Percentiles rank a stretch among this genome's conserved stretches.
These are phyloP conservation scores for Sarcophaga carnaria DNA, from an alignment of 2,888 invertebrate genomes.

Conservation along the genomic window DNA sequence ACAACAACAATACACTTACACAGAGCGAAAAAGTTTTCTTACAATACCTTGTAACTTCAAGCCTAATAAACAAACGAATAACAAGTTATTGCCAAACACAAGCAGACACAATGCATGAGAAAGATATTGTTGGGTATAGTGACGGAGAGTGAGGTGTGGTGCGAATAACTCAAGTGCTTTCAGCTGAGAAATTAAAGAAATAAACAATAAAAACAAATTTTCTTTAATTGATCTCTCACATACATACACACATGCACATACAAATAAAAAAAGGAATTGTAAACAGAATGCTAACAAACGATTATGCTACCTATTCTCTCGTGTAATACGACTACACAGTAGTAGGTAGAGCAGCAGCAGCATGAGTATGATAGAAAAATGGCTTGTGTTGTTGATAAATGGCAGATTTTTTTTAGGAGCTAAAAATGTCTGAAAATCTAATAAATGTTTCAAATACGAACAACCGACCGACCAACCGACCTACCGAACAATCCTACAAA, in stretches of 20 bases:
- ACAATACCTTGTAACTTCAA: no score
- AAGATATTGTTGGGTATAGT: neutral
- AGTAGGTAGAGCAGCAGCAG: neutral
- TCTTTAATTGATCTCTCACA: slow-evolving; percentile 49
- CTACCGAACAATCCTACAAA: neutral
- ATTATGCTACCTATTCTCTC: no score
- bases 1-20: neutral
- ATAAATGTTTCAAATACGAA: slow-evolving; percentile 29
- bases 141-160: neutral
- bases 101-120: neutral
- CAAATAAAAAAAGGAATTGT: neutral
- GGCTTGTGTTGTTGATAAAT: slow-evolving; percentile 24
- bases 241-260: neutral
- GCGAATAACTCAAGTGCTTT: slow-evolving; percentile 44
- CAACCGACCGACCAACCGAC: no score
- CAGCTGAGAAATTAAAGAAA: slow-evolving; percentile 53
- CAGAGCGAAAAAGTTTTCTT: slow-evolving; percentile 6
- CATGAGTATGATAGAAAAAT: neutral
- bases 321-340: no score
- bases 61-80: neutral
- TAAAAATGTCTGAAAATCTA: slow-evolving; percentile 24
- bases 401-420: slow-evolving; percentile 15
- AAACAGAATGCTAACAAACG: neutral
- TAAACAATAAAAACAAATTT: slow-evolving; percentile 13
- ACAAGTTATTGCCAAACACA: neutral